These are phyloP conservation scores for Leiothrix lutea DNA, from an alignment of 2,113 vertebrate species.

Conservation along the genomic window DNA sequence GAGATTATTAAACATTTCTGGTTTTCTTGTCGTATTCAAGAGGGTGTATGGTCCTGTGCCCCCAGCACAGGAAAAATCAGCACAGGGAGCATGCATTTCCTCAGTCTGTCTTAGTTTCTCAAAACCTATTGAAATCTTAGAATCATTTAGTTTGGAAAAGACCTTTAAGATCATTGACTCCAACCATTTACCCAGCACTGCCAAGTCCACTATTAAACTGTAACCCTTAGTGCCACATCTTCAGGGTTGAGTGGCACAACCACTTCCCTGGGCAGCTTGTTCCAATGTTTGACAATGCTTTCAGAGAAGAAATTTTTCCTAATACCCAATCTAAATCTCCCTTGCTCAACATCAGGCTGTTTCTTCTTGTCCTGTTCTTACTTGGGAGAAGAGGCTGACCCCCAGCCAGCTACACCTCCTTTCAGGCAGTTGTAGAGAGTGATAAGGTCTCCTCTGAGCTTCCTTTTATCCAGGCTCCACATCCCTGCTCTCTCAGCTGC, in stretches of 20 bases:
- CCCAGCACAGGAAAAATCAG: background rate
- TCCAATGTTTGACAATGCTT: background rate
- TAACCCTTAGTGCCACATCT: background rate
- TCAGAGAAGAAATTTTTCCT: background rate
- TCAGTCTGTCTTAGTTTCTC: background rate
- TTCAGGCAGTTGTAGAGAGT: background rate
- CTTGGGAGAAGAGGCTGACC: background rate
- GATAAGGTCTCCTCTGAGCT: background rate
- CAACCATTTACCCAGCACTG: fast-evolving
- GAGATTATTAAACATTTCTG: background rate
- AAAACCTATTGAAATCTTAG: background rate
- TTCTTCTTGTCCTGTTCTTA: background rate
- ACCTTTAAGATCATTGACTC: background rate
- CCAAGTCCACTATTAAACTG: background rate
- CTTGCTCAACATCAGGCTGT: background rate
- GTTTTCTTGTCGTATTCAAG: background rate
- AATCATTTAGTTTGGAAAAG: background rate
- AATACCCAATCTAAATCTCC: background rate
- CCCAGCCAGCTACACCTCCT: background rate
- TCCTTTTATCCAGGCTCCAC: background rate
- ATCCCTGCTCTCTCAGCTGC: background rate
- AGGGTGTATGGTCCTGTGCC: background rate
- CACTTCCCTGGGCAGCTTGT: background rate
- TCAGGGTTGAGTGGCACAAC: background rate
- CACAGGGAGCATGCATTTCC: background rate